Evolutionary conservation across 2,113 vertebrate species (phyloP), one percentile per base, ranked within the genome.

Genomic region (Marmota monax): DNA sequence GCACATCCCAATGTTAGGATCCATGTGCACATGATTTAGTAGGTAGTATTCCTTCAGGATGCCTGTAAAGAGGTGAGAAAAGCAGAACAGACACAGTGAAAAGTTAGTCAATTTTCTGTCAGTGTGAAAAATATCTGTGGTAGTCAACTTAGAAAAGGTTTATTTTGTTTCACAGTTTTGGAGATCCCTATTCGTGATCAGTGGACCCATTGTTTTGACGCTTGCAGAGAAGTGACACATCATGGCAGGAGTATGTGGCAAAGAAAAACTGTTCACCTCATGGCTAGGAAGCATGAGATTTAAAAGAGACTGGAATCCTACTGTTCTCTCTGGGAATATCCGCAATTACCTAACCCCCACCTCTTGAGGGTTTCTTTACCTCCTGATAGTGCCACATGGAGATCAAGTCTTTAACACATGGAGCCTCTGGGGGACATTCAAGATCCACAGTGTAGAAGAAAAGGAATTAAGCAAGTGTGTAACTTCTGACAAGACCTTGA

Each of bases 171-270:
- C 34, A 27, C 7, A 4, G 12, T 34, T 76, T 83, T 29, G 17
- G 23, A n/a, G 67, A 37, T 83, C 37, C 37, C 37, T 42, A 20
- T 29, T 13, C 14, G 10, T 32, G 80, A 9, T 29, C 14, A 7
- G 34, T 48, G 34, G 34, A 32, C 17, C 32, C 27, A 1, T 65
- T 29, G 42, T 17, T 74, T 84, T 63, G 4, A 1, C 2, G 18
- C 14, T 58, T 63, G 16, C 4, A 1, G 1, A 61, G 39, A 22
- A 7, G 5, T 7, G n/a, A 3, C 72, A 27, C 7, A 23, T 13
- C 17, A 39, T 4, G 14, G 34, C 23, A 51, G 39, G 22, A 73
- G 42, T 12, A 2, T 48, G 23, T 9, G 25, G 34, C 14, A 61
- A 9, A 76, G 11, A 7, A 84, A 51, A 51, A 39, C 37, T 63